Evolutionary conservation across 2,888 invertebrate species (phyloP), one percentile per base, ranked within the genome.

Genomic region (Temnothorax unifasciatus): DNA sequence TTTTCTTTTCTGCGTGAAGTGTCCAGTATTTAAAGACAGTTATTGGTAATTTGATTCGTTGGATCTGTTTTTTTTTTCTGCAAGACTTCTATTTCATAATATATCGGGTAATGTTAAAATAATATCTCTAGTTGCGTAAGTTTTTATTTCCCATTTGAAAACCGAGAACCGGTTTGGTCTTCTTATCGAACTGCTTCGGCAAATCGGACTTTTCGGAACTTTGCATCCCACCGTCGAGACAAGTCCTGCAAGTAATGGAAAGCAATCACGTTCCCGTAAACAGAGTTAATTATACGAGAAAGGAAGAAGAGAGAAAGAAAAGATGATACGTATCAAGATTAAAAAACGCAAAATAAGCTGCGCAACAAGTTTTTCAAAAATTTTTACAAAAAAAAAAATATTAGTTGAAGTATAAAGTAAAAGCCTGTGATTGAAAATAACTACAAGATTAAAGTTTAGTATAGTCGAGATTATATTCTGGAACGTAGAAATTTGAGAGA

Each of bases 221-320:
- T 44, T 64, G 52, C 64, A 21, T 76, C 44, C 52, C 76, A 83
- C 66, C 83, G 47, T 85, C 85, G 47, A 84, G 66, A 57, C 66
- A 82, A 83, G 61, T 69, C 85, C 90, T 91, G 89, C 25, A 91
- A 91, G 73, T 74, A 89, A 90, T 29, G 63, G 3, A 76, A 47
- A 50, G 25, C 4, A 57, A 63, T 85, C 47, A 68, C 41, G 13
- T 77, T 64, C 57, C 66, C n/a, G 25, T 69, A 18, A 76, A 21
- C 38, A 18, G 5, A 29, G 21, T 34, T 34, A 15, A 59, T 71
- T 61, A 47, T 13, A 5, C 11, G 18, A 63, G 11, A 74, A 57
- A 75, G 25, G 9, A 64, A n/a, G 8, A 15, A 38, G 25, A 54
- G 21, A 71, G 25, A 44, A 47, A 29, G 29, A 64, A 83, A 71